A percentile compares a stretch with the other conserved stretches of the same genome.
These are phyloP conservation scores for Drosophila santomea DNA, from an alignment of 1,140 invertebrate species.

Conservation along the genomic window DNA sequence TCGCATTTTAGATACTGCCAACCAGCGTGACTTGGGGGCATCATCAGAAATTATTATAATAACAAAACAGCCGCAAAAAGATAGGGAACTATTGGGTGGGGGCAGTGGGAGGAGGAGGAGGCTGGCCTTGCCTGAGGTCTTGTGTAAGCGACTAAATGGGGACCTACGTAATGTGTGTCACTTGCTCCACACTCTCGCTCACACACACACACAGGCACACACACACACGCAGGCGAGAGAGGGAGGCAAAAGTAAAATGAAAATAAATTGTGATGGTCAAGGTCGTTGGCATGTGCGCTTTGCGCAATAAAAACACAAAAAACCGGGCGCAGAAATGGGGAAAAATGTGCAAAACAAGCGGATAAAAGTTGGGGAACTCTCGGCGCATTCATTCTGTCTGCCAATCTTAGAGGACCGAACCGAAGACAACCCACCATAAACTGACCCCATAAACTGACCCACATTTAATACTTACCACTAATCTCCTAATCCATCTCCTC, in stretches of 20 bases:
- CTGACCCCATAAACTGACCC: slow-evolving; percentile 19
- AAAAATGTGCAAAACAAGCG: slow-evolving; percentile 59
- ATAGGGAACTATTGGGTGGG: not conserved
- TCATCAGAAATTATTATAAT: slow-evolving; percentile 37
- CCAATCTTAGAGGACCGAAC: slow-evolving; percentile 13
- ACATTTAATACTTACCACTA: slow-evolving; percentile 34
- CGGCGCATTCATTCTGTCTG: slow-evolving; percentile 21
- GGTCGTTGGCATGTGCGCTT: slow-evolving; percentile 77
- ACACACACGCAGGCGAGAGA: slow-evolving; percentile 29
- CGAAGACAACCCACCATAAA: not conserved
- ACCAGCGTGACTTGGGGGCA: not conserved
- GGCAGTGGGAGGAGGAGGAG: slow-evolving; percentile 1
- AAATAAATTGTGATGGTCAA: slow-evolving; percentile 84
- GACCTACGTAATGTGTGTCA: slow-evolving; percentile 70
- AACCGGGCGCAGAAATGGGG: slow-evolving; percentile 25
- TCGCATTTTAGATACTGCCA: slow-evolving; percentile 25
- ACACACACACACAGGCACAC: slow-evolving; percentile 19
- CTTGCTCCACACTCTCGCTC: slow-evolving; percentile 43
- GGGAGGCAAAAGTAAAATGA: slow-evolving; percentile 74
- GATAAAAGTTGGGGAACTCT: slow-evolving; percentile 46
- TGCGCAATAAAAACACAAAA: slow-evolving; percentile 59
- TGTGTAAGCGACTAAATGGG: slow-evolving; percentile 60
- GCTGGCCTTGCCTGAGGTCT: slow-evolving; percentile 50
- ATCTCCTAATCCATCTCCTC: slow-evolving; percentile 1
- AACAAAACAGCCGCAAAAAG: slow-evolving; percentile 17